Conservation (phyloP, 2,797 vertebrate species). For the Helostoma temminkii region DNA sequence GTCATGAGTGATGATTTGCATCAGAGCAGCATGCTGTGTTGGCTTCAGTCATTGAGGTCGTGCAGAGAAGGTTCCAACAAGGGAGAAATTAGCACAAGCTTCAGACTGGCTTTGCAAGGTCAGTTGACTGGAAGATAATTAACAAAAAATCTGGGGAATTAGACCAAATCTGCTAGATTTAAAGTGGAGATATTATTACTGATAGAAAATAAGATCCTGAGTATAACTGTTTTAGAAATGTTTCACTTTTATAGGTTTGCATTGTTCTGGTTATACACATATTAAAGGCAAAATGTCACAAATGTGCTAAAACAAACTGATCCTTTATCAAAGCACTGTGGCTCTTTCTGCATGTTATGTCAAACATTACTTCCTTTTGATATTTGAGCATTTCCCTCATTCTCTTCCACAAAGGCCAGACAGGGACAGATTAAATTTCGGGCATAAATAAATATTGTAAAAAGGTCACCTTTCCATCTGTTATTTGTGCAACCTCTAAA, state of each 20-base stretch:
- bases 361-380: constrained; percentile 61
- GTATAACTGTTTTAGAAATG: not conserved
- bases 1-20: constrained; percentile 56
- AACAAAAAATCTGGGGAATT: constrained; percentile 32
- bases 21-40: constrained; percentile 35
- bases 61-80: constrained; percentile 30
- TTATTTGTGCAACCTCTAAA: constrained; percentile 85
- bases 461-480: constrained; percentile 85
- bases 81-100: constrained; percentile 51
- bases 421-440: constrained; percentile 80
- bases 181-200: constrained; percentile 6
- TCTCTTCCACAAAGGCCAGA: constrained; percentile 76
- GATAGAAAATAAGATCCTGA: constrained; percentile 7
- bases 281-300: constrained; percentile 9
- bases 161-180: not conserved
- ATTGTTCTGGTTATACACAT: constrained; percentile 2
- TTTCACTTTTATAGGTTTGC: not conserved
- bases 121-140: constrained; percentile 57
- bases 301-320: constrained; percentile 8
- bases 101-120: constrained; percentile 53
- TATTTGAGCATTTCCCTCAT: constrained; percentile 66
- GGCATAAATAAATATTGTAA: constrained; percentile 83
- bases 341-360: constrained; percentile 34
- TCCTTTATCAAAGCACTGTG: constrained; percentile 7
- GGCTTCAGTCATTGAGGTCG: constrained; percentile 32